These are phyloP conservation scores for Porites divaricata DNA, from an alignment of 92 coral and sea anemone species.

Conservation along the genomic window DNA sequence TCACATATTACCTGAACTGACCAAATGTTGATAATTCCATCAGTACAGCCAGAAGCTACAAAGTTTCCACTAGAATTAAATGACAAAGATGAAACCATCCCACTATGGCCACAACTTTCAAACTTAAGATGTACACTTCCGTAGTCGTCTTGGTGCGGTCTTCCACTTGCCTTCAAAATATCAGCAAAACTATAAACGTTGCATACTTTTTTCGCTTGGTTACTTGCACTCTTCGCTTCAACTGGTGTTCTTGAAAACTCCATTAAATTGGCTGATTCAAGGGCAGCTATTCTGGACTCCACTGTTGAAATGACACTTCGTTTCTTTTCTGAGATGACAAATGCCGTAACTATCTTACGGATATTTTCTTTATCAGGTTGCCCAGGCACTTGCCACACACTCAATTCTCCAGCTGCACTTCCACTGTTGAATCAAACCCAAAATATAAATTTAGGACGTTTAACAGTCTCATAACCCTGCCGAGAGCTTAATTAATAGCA, in stretches of 20 bases:
- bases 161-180: constrained; percentile 17
- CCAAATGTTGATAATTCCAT: constrained; percentile 83
- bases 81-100: constrained; percentile 62
- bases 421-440: constrained; percentile 51
- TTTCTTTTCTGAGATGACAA: constrained; percentile 10
- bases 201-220: not conserved
- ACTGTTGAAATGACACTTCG: not conserved
- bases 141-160: not conserved
- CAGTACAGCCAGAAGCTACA: constrained; percentile 83
- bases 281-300: constrained; percentile 37
- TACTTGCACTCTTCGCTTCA: not conserved
- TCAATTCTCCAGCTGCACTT: constrained; percentile 69
- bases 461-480: not conserved
- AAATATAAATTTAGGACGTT: not conserved
- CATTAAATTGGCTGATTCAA: constrained; percentile 26
- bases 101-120: constrained; percentile 73
- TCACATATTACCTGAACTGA: constrained; percentile 66
- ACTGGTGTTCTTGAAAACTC: constrained; percentile 2
- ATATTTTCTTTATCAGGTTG: constrained; percentile 63
- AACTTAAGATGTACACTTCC: constrained; percentile 27
- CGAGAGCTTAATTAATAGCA: too few relatives aligned
- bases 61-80: constrained; percentile 71
- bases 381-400: constrained; percentile 70
- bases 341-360: constrained; percentile 24
- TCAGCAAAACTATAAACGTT: constrained; percentile 33